Conservation (phyloP, 2,888 invertebrate species). For the Apamea sordens region DNA sequence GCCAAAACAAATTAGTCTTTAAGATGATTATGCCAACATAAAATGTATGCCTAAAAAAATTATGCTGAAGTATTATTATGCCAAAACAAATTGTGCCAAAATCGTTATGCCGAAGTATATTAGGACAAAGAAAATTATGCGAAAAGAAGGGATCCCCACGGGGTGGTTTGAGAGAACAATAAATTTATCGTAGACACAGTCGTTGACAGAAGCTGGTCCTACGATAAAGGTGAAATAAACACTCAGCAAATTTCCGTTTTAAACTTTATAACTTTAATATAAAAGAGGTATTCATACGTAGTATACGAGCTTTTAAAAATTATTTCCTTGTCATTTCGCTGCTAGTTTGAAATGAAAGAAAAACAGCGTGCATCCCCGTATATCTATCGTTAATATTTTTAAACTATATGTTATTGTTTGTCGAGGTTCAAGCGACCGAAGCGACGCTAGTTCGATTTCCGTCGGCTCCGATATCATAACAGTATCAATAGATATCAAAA, state of each 20-base stretch:
- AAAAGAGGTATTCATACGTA: neutral
- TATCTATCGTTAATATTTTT: conserved; percentile 22
- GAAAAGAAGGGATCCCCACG: too few species aligned
- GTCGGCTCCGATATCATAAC: neutral
- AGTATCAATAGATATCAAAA: neutral
- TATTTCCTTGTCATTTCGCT: conserved; percentile 11
- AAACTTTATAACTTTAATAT: neutral
- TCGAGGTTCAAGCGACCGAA: neutral
- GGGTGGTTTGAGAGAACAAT: neutral
- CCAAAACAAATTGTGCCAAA: too few species aligned
- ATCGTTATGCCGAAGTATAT: too few species aligned
- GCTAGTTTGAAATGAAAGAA: conserved; percentile 27
- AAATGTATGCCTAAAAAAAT: too few species aligned
- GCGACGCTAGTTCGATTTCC: conserved; percentile 17
- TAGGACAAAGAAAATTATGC: too few species aligned
- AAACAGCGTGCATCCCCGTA: conserved; percentile 26
- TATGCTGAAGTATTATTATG: too few species aligned
- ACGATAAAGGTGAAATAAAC: neutral
- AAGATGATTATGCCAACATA: too few species aligned
- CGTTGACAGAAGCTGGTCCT: neutral
- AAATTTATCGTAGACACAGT: neutral
- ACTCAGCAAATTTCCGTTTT: neutral
- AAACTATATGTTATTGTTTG: conserved; percentile 15
- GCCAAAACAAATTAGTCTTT: too few species aligned
- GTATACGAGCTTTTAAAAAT: neutral